phyloP scores from a whole-genome alignment of 64 coral and sea anemone species.

The Actinia equina region DNA sequence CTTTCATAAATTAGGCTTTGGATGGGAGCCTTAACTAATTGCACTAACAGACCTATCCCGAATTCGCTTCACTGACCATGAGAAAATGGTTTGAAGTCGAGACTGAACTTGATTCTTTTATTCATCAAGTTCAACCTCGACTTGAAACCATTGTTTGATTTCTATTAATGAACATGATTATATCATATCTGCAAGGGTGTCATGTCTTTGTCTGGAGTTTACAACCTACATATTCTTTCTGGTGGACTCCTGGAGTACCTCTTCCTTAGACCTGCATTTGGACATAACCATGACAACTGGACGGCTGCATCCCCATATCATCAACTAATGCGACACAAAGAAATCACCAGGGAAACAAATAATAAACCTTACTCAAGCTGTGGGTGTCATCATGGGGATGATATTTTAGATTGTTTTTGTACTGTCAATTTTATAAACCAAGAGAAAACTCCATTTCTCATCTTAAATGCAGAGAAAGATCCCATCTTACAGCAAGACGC shows the following conservation, averaged over 20 bases:
- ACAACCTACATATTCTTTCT: slow-evolving; percentile 40
- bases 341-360: not conserved
- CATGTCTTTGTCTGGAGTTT: slow-evolving; percentile 60
- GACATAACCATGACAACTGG: slow-evolving; percentile 14
- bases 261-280: slow-evolving; percentile 43
- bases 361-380: not conserved
- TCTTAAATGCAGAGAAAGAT: slow-evolving; percentile 10
- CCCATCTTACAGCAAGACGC: not conserved
- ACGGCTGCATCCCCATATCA: slow-evolving; percentile 33
- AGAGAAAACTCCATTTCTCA: not conserved
- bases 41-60: no score
- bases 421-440: not conserved
- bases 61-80: no score
- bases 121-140: no score
- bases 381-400: not conserved
- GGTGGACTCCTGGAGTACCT: slow-evolving; percentile 40
- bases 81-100: no score
- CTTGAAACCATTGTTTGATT: not conserved
- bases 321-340: slow-evolving; percentile 7
- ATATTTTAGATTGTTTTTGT: not conserved
- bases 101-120: no score
- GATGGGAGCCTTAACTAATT: not conserved
- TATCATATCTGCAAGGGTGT: slow-evolving; percentile 27
- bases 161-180: not conserved
- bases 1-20: not conserved